phyloP scores from a whole-genome alignment of 1,140 invertebrate genomes.

The Heliconius hewitsoni region DNA sequence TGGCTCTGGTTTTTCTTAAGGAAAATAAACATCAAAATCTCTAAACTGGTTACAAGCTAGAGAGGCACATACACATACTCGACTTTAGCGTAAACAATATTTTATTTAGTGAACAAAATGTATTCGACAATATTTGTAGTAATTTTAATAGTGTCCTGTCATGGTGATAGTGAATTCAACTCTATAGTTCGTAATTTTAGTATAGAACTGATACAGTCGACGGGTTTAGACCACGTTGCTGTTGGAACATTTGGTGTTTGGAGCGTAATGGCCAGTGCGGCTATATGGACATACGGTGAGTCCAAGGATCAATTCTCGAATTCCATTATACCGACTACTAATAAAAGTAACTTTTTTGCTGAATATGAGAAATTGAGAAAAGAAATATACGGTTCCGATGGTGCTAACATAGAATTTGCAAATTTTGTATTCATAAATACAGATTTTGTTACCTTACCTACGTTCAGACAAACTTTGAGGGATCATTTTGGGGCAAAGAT shows the following conservation, averaged over 20 bases:
- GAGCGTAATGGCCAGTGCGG: slow-evolving; percentile 10
- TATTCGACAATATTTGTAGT: neutral
- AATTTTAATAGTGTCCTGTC: neutral
- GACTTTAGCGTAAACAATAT: neutral
- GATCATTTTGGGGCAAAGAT: slow-evolving; percentile 14
- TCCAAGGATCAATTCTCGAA: neutral
- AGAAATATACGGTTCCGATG: neutral
- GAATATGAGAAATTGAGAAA: neutral
- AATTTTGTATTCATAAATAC: slow-evolving; percentile 3
- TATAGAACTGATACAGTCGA: slow-evolving; percentile 9
- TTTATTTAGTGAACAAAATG: neutral
- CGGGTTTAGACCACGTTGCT: slow-evolving; percentile 4
- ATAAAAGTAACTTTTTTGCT: neutral
- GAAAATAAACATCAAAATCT: neutral
- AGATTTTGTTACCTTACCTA: neutral
- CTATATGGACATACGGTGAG: slow-evolving; percentile 5
- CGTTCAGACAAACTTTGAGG: slow-evolving; percentile 9
- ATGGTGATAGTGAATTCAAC: neutral
- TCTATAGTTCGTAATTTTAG: neutral
- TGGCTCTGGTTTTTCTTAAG: neutral
- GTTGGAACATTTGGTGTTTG: slow-evolving; percentile 14
- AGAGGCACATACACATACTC: neutral
- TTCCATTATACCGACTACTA: neutral
- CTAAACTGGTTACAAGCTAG: neutral
- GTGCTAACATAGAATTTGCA: neutral